Evolutionary conservation across 35 echinoderm and acorn worm genomes (phyloP).

Genomic region (Lytechinus variegatus): DNA sequence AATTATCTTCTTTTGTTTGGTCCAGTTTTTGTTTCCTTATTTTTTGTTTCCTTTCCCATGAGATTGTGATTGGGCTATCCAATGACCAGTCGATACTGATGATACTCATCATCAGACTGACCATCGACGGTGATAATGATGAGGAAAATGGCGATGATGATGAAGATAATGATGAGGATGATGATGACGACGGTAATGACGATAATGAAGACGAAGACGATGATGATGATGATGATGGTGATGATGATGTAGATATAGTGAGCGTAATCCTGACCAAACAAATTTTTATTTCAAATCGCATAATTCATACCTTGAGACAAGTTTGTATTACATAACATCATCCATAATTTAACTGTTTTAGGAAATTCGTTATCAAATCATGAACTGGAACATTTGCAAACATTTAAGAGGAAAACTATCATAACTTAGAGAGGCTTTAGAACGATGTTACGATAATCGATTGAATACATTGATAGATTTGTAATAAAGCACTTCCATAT

Average conservation of each 20-base stretch:
- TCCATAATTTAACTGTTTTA: no score
- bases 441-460: no score
- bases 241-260: neutral
- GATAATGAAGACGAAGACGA: neutral
- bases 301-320: no score
- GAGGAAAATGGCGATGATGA: neutral
- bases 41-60: neutral
- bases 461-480: no score
- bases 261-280: no score
- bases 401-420: no score
- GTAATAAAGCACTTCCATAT: no score
- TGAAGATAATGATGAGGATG: slow-evolving; percentile 5
- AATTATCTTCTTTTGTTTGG: neutral
- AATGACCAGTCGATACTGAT: neutral
- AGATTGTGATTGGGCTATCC: neutral
- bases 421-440: no score
- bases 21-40: neutral
- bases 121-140: neutral
- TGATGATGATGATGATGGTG: neutral
- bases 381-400: no score
- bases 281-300: no score
- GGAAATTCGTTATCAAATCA: no score
- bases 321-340: no score
- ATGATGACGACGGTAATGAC: neutral
- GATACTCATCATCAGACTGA: slow-evolving; percentile 7